These are phyloP conservation scores for Beris morrisii DNA, from an alignment of 2,888 invertebrate genomes.

Conservation along the genomic window DNA sequence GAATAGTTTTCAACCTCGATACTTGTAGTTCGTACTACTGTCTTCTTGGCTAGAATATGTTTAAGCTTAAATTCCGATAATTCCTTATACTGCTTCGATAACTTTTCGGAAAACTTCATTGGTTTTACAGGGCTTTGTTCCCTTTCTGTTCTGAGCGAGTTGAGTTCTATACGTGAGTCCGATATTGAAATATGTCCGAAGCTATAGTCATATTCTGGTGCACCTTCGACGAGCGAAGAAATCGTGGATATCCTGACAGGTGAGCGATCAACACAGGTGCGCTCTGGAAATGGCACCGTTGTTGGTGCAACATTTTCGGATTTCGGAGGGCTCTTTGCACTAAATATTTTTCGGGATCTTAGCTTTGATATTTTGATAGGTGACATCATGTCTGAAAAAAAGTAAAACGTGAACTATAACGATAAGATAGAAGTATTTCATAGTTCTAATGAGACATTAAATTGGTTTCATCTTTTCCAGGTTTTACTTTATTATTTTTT, in stretches of 20 bases:
- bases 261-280: slow-evolving; percentile 48
- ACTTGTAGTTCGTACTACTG: slow-evolving; percentile 47
- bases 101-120: slow-evolving; percentile 44
- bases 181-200: slow-evolving; percentile 22
- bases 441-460: no score
- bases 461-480: no score
- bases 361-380: slow-evolving; percentile 49
- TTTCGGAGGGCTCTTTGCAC: slow-evolving; percentile 45
- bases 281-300: slow-evolving; percentile 5
- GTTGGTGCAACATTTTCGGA: slow-evolving; percentile 34
- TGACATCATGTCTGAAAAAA: slow-evolving; percentile 22
- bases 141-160: background rate
- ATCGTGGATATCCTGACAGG: slow-evolving; percentile 53
- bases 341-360: slow-evolving; percentile 51
- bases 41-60: slow-evolving; percentile 50
- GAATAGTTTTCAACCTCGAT: slow-evolving; percentile 47
- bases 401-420: background rate
- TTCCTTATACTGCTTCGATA: slow-evolving; percentile 51
- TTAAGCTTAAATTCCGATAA: slow-evolving; percentile 51
- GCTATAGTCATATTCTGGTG: slow-evolving; percentile 27
- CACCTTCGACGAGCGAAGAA: slow-evolving; percentile 44
- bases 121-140: background rate
- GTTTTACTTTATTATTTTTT: no score
- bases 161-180: slow-evolving; percentile 7
- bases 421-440: background rate